Base-by-base conservation (phyloP, 2,113 vertebrate genomes). In the Budorcas taxicolor region DNA sequence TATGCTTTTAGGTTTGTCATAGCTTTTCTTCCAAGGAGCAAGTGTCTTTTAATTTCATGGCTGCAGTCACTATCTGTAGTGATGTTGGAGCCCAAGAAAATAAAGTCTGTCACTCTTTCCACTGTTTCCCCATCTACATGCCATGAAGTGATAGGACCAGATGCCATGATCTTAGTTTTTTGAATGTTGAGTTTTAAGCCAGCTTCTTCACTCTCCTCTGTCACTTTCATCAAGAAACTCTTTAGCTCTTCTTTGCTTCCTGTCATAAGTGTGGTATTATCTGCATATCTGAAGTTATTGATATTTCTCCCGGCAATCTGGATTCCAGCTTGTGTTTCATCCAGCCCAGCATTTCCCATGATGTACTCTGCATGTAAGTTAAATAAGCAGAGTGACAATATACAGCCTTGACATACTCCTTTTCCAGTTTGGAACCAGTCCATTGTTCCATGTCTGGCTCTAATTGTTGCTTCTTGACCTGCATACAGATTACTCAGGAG, bases 381-480 rank as follows among this genome's bases (percentile, higher is more conserved):
- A 71, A 71, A 71, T 71, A 71, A 36, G n/a, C 67, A 40, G 67
- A 23, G 67, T 71, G 67, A 40, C 67, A 71, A 71, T 71, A 40
- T 23, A 23, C 67, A 71, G n/a, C n/a, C 67, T 71, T 36, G 67
- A 40, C n/a, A 12, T 23, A 12, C 67, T 71, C 67, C n/a, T 71
- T 71, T 71, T 6, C n/a, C n/a, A 23, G 12, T 71, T 6, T 71
- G 67, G 67, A 71, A 71, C 19, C 19, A 71, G 19, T 40, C 67
- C 1, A 0, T 40, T 71, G 67, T 71, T 71, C n/a, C n/a, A 23
- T 12, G 67, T 40, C 64, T 12, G n/a, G 67, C 33, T 71, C 67
- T 71, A 40, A 71, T 21, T 71, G 19, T 71, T 71, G 67, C 67
- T 71, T 71, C 19, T 23, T 71, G 19, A 71, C n/a, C 67, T 40